Base-by-base conservation (phyloP, 30 jellyfish, hydroid and myxozoan genomes). In the Aurelia aurita region DNA sequence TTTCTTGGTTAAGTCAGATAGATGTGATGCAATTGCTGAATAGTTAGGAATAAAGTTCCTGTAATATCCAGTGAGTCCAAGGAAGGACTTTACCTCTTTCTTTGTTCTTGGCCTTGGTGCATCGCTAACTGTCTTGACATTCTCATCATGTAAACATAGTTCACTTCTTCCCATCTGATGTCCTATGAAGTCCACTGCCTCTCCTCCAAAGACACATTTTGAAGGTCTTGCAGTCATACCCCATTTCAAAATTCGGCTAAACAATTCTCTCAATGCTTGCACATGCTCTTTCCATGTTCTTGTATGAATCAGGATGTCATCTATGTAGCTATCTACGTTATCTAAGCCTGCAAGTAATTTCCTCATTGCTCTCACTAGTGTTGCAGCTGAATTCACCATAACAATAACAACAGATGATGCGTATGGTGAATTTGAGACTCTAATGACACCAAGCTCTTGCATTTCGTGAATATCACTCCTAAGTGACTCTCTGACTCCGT, bases 251-350 rank as follows among this genome's bases (percentile, higher is more conserved):
- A n/a, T n/a, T n/a, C n/a, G n/a, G n/a, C n/a, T n/a, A n/a, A n/a
- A n/a, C n/a, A n/a, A n/a, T n/a, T n/a, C n/a, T n/a, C n/a, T n/a
- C n/a, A n/a, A n/a, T 64, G 76, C 72, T 39, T 22, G 25, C 58
- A 79, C 28, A 28, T 79, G 86, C 51, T 79, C 90, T 60, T 79
- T 85, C 83, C 90, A 79, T 25, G 72, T 79, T 60, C 35, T 39
- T 32, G 90, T 79, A 60, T 79, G 90, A 66, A 79, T 51, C 70
- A 79, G 59, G 69, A 79, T n/a, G n/a, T n/a, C n/a, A n/a, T n/a
- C n/a, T n/a, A n/a, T n/a, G n/a, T n/a, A n/a, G n/a, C n/a, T n/a
- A n/a, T n/a, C n/a, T n/a, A n/a, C n/a, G n/a, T n/a, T n/a, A n/a
- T n/a, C n/a, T n/a, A n/a, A n/a, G n/a, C 63, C 27, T 79, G 85